Percentiles rank a stretch among this genome's conserved stretches.
These are phyloP conservation scores for Austrofundulus limnaeus DNA, from an alignment of 2,113 vertebrate species.

Conservation along the genomic window DNA sequence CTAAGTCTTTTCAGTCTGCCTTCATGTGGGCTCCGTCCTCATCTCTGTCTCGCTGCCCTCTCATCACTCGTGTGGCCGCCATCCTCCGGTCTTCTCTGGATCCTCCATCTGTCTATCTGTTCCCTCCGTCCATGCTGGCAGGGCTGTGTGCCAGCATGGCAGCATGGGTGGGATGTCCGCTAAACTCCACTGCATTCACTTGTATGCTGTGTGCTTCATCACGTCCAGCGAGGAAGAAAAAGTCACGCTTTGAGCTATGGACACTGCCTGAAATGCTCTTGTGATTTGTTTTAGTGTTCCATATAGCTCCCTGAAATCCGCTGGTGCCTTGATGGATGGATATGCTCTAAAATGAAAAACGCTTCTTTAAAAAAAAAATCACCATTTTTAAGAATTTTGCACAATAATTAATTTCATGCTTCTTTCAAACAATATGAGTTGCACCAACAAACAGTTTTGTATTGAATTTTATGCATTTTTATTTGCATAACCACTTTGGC, in stretches of 20 bases:
- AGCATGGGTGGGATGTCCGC: slow-evolving; percentile 32
- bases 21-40: slow-evolving; percentile 35
- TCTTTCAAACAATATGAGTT: too few species aligned
- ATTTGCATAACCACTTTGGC: too few species aligned
- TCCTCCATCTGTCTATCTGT: slow-evolving; percentile 60
- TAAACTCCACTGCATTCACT: slow-evolving; percentile 10
- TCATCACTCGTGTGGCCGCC: slow-evolving; percentile 29
- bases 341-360: too few species aligned
- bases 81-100: slow-evolving; percentile 36
- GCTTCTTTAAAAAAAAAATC: too few species aligned
- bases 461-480: too few species aligned
- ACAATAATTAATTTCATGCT: too few species aligned
- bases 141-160: slow-evolving; percentile 36
- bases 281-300: background rate
- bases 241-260: background rate
- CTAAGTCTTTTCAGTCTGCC: slow-evolving; percentile 30
- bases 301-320: background rate
- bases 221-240: slow-evolving; percentile 1
- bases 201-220: too few species aligned
- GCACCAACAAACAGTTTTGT: too few species aligned
- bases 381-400: too few species aligned
- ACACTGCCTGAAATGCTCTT: background rate
- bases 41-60: background rate
- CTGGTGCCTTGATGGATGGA: too few species aligned
- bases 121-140: slow-evolving; percentile 42